Evolutionary conservation across 2,888 invertebrate species (phyloP).

Genomic region (Dascillus cervinus): DNA sequence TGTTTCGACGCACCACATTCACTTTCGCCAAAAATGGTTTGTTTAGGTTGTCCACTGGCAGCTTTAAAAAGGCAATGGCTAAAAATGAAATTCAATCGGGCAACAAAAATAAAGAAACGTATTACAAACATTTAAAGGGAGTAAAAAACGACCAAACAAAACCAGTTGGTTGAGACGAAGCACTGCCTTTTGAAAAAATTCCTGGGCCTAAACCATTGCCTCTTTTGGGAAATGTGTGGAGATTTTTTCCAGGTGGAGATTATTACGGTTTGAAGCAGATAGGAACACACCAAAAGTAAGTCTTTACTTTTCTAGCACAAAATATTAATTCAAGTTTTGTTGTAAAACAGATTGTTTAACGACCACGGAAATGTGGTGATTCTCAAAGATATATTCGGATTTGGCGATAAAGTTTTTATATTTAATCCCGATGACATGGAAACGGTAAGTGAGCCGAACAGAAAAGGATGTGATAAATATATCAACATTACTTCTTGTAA

Average conservation of each 20-base stretch:
- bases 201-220: conserved; percentile 33
- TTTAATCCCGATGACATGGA: conserved; percentile 46
- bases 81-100: too few species aligned
- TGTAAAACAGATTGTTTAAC: too few species aligned
- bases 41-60: too few species aligned
- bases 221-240: conserved; percentile 28
- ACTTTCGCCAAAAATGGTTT: too few species aligned
- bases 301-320: too few species aligned
- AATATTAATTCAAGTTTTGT: too few species aligned
- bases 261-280: conserved; percentile 19
- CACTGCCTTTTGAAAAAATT: conserved; percentile 23
- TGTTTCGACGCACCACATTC: too few species aligned
- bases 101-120: conserved; percentile 5
- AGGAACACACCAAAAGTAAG: conserved; percentile 19
- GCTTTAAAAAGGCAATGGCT: too few species aligned
- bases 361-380: too few species aligned
- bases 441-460: conserved; percentile 20
- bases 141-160: conserved; percentile 11
- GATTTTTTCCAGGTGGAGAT: conserved; percentile 29
- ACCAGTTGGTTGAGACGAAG: conserved; percentile 27
- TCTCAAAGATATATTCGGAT: too few species aligned
- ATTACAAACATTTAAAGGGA: conserved; percentile 4
- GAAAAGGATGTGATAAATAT: too few species aligned
- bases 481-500: too few species aligned
- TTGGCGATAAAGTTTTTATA: conserved; percentile 29